These are phyloP conservation scores for Ptiloglossa arizonensis DNA, from an alignment of 1,140 invertebrate species.

Conservation along the genomic window DNA sequence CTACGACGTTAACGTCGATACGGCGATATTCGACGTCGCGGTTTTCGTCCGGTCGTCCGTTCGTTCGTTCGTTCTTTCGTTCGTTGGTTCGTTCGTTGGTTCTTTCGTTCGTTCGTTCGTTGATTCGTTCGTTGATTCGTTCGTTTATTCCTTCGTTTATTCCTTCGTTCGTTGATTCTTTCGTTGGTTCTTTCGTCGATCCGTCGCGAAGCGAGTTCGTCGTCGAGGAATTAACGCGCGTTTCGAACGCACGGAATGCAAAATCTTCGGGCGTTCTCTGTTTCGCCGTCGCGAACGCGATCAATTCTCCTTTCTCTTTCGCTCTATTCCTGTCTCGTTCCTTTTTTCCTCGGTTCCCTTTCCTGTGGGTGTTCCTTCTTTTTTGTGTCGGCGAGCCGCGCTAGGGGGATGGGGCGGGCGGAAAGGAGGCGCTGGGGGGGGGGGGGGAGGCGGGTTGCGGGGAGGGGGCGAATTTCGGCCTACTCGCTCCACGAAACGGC, in stretches of 20 bases:
- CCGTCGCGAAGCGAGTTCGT: no score
- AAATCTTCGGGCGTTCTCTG: slow-evolving; percentile 45
- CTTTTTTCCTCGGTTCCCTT: slow-evolving; percentile 40
- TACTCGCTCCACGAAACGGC: slow-evolving; percentile 56
- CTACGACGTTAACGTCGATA: neutral
- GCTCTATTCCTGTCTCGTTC: slow-evolving; percentile 30
- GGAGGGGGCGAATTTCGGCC: slow-evolving; percentile 57
- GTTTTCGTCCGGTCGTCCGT: no score
- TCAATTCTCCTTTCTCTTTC: slow-evolving; percentile 49
- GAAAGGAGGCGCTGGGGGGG: neutral
- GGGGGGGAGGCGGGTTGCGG: neutral
- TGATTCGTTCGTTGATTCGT: no score
- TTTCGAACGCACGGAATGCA: slow-evolving; percentile 17
- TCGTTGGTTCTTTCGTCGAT: no score
- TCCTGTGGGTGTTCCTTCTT: slow-evolving; percentile 48
- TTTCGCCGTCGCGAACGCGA: slow-evolving; percentile 43
- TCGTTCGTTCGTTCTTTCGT: no score
- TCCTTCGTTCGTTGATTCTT: no score
- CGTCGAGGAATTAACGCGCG: slow-evolving; percentile 12
- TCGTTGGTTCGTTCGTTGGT: no score
- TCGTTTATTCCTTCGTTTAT: no score
- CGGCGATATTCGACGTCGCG: neutral
- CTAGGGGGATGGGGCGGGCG: neutral
- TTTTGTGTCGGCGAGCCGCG: slow-evolving; percentile 32
- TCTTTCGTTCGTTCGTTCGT: no score